Evolutionary conservation across 1,140 invertebrate genomes (phyloP).

Genomic region (Yoshiicerus persimilis): DNA sequence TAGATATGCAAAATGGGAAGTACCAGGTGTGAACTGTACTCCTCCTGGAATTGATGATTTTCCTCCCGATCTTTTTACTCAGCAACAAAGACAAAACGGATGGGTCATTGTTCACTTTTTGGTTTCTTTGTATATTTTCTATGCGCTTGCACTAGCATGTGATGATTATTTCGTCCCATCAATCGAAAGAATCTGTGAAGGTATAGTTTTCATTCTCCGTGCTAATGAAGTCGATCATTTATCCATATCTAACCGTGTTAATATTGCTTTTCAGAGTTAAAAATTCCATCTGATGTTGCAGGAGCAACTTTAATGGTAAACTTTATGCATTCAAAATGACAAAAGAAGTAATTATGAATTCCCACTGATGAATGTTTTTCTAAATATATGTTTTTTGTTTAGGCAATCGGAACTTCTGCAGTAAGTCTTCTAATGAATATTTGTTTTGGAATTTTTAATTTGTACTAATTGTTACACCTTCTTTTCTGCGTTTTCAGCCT

Average conservation of each 20-base stretch:
- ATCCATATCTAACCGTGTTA: not conserved
- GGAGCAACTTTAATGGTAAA: conserved; percentile 90
- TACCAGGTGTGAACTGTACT: conserved; percentile 33
- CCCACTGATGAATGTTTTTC: no score
- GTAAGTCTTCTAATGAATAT: not conserved
- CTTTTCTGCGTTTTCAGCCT: conserved; percentile 56
- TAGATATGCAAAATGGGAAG: conserved; percentile 13
- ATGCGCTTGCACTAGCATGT: conserved; percentile 50
- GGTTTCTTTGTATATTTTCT: conserved; percentile 54
- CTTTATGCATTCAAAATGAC: conserved; percentile 78
- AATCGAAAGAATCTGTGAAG: conserved; percentile 53
- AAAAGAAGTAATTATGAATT: not conserved
- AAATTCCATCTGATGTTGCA: conserved; percentile 71
- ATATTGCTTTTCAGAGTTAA: conserved; percentile 53
- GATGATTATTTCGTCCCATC: conserved; percentile 55
- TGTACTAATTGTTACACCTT: not conserved
- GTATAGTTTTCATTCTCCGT: conserved; percentile 26
- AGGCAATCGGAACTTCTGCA: not conserved
- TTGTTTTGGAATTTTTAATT: not conserved
- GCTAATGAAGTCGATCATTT: not conserved
- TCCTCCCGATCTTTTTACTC: conserved; percentile 55
- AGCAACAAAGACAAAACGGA: conserved; percentile 48
- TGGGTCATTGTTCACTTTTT: conserved; percentile 55
- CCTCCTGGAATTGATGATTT: conserved; percentile 52
- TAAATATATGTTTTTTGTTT: no score